phyloP scores from a whole-genome alignment of 2,113 vertebrate genomes.

The Triplophysa rosa region DNA sequence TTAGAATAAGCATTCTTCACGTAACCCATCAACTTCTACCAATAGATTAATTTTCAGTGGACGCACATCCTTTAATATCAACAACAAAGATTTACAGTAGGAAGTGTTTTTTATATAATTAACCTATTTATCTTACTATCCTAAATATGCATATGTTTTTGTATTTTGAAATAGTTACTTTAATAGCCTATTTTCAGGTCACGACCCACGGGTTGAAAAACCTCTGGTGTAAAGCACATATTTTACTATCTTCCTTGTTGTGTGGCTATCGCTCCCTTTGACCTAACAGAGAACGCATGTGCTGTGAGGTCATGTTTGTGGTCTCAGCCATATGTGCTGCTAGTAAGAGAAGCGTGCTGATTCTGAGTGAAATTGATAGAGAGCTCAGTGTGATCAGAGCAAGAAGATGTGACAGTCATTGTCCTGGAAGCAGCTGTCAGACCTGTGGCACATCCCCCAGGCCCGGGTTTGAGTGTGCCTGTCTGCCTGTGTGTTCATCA shows the following conservation, averaged over 20 bases:
- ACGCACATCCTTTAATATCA: no score
- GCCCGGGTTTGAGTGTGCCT: background rate
- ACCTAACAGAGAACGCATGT: conserved; percentile 41
- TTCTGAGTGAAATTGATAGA: conserved; percentile 66
- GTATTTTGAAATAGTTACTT: background rate
- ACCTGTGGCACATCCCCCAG: conserved; percentile 56
- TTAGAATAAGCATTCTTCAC: no score
- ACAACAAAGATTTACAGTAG: no score
- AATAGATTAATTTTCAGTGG: no score
- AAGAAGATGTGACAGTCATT: conserved; percentile 47
- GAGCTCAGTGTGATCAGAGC: conserved; percentile 56
- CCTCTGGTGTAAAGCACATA: background rate
- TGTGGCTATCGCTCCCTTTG: conserved; percentile 32
- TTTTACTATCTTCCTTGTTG: conserved; percentile 15
- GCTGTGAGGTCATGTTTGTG: conserved; percentile 58
- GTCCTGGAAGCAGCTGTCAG: conserved; percentile 68
- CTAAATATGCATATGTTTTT: no score
- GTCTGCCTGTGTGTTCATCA: conserved; percentile 2
- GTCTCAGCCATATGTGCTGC: conserved; percentile 34
- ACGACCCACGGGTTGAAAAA: no score
- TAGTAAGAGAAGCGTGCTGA: conserved; percentile 62
- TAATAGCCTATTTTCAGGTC: no score
- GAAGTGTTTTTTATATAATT: no score
- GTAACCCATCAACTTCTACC: no score
- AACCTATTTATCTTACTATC: no score